These are phyloP conservation scores for Sebastes itinus DNA, from an alignment of 2,797 vertebrate genomes.

Conservation along the genomic window DNA sequence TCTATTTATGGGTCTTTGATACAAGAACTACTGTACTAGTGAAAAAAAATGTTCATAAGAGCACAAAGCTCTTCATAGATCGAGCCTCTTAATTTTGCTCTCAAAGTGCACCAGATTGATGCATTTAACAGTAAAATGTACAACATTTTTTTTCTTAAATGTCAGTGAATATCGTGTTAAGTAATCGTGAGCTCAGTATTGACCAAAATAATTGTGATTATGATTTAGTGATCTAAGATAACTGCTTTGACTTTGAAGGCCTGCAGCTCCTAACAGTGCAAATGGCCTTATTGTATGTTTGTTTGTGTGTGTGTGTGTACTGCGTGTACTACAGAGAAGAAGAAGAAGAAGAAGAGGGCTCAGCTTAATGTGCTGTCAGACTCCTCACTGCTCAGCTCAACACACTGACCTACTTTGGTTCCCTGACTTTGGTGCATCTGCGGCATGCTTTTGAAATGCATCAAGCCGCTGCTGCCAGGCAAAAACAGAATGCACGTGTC, in stretches of 20 bases:
- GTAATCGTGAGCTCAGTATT: neutral
- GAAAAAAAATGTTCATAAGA: too few relatives aligned
- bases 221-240: neutral
- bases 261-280: neutral
- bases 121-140: neutral
- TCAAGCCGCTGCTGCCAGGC: conserved; percentile 14
- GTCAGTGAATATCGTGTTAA: neutral
- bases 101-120: neutral
- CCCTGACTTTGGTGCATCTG: conserved; percentile 62
- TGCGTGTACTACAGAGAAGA: conserved; percentile 32
- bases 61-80: neutral
- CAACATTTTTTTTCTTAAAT: neutral
- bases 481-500: neutral
- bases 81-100: neutral
- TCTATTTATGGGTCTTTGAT: too few relatives aligned
- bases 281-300: neutral
- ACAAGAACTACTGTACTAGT: too few relatives aligned
- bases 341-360: conserved; percentile 28
- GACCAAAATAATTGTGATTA: neutral
- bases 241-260: conserved; percentile 10
- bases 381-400: conserved; percentile 66
- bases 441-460: conserved; percentile 43
- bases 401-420: conserved; percentile 79
- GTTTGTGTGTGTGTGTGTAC: neutral
- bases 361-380: conserved; percentile 56